A percentile compares a stretch with the other conserved stretches of the same genome.
Conservation (phyloP, 2,888 invertebrate species). For the Hydraecia micacea region DNA sequence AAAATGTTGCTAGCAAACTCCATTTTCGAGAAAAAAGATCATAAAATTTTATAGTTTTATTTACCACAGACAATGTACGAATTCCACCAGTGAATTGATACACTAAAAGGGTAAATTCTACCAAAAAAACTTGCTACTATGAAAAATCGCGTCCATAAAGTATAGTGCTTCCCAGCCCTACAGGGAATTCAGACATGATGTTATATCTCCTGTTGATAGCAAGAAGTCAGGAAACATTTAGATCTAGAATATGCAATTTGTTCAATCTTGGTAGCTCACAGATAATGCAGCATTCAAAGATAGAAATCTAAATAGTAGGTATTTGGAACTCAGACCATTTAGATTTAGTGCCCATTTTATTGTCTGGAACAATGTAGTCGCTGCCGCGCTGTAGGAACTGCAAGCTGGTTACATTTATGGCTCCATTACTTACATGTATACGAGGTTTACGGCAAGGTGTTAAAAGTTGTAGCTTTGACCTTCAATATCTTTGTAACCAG, state of each 20-base stretch:
- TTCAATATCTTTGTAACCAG: neutral
- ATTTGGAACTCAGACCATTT: conserved; percentile 23
- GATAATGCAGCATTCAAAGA: conserved; percentile 10
- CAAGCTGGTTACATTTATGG: conserved; percentile 28
- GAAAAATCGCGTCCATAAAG: too few species aligned
- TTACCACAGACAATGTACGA: too few species aligned
- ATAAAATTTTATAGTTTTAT: too few species aligned
- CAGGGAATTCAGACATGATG: too few species aligned
- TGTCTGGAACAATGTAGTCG: conserved; percentile 24
- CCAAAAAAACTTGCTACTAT: too few species aligned
- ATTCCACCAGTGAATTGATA: too few species aligned
- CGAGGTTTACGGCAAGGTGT: neutral
- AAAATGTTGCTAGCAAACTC: neutral
- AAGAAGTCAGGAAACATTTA: neutral
- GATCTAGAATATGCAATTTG: neutral
- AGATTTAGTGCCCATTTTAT: conserved; percentile 35
- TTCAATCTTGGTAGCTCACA: neutral
- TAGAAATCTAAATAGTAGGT: conserved; percentile 22
- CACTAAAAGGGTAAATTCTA: too few species aligned
- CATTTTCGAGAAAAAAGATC: too few species aligned
- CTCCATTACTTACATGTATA: neutral
- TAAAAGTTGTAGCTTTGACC: neutral
- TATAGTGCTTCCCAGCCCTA: too few species aligned
- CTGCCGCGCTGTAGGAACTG: neutral
- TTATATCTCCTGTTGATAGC: neutral